Base-by-base conservation (phyloP, 2,113 vertebrate species). In the Cynopterus brachyotis region DNA sequence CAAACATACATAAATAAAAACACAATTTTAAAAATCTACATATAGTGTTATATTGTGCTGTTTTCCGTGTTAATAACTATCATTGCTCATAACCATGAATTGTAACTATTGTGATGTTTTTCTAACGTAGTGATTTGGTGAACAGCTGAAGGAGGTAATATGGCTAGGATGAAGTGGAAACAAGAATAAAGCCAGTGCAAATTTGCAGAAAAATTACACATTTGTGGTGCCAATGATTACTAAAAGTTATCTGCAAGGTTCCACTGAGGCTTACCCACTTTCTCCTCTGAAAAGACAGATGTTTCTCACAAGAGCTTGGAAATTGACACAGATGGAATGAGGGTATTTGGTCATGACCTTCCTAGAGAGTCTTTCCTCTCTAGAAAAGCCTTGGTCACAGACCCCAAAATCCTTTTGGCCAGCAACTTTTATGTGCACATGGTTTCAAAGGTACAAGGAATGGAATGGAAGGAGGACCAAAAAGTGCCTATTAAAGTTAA, bases 401-500 rank as follows among this genome's bases (percentile, higher is more conserved):
- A 24, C 30, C 67, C 72, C 4, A 53, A 91, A 57, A 70, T 30
- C 89, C 70, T 84, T 60, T 79, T 84, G 90, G 95, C 91, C 95
- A 98, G 70, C 69, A 97, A 95, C 26, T 22, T 92, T 89, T 89
- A 8, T 86, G 93, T 85, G 35, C 59, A 95, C 9, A 7, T 47
- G 82, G 40, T 53, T 93, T 96, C 64, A 70, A 97, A 98, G 93
- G 69, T 88, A 97, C n/a, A 40, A 97, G 88, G 72, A 94, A 93
- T 73, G 90, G 79, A 96, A 88, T 81, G 80, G 95, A 96, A 94
- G 10, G 84, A 97, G 97, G 96, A 98, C 62, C 30, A 97, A 91
- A 97, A 95, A 97, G 97, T 97, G 93, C 93, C 98, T 96, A 93
- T 93, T 97, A 96, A 85, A 96, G 96, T 98, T 97, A 98, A 98